phyloP scores from a whole-genome alignment of 2,113 vertebrate species.

The Chiloscyllium plagiosum region DNA sequence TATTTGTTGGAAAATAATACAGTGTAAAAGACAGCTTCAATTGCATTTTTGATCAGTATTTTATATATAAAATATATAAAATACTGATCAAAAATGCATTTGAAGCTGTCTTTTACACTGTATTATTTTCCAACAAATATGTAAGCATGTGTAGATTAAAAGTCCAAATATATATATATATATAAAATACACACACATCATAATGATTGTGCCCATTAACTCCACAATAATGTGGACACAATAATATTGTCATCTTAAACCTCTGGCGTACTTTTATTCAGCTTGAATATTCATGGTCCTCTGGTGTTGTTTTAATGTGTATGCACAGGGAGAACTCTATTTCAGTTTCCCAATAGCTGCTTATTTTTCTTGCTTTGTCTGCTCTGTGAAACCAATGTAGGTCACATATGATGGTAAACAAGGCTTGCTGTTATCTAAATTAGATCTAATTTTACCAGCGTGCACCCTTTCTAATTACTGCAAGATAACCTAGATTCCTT shows the following conservation, averaged over 20 bases:
- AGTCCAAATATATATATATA: constrained; percentile 45
- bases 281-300: neutral
- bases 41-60: neutral
- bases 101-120: neutral
- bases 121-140: constrained; percentile 48
- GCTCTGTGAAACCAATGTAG: neutral
- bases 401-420: neutral
- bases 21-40: neutral
- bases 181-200: neutral
- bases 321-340: neutral
- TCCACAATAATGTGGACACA: neutral
- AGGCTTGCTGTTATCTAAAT: constrained; percentile 3
- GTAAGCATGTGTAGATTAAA: constrained; percentile 57
- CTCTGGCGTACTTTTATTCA: neutral
- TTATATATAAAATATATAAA: neutral
- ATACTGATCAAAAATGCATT: neutral
- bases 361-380: neutral
- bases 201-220: neutral
- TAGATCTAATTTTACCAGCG: neutral
- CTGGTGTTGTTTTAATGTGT: neutral
- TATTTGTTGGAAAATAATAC: constrained; percentile 46
- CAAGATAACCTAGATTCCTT: neutral
- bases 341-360: neutral
- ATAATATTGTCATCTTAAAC: neutral
- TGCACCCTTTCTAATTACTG: neutral